Conservation (phyloP, 2,113 vertebrate genomes). For the Lichenostomus cassidix region DNA sequence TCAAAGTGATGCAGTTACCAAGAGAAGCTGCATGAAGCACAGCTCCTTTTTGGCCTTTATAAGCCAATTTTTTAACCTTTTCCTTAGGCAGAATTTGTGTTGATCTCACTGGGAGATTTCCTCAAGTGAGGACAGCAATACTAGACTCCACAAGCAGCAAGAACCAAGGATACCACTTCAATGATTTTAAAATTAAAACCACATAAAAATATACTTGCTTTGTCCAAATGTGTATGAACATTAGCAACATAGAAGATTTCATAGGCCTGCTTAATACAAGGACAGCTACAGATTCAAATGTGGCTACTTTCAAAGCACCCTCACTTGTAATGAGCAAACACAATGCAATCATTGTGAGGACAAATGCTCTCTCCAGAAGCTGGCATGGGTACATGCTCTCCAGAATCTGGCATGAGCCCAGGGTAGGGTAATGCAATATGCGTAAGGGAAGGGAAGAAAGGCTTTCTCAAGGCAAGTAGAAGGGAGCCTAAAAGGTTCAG, state of each 20-base stretch:
- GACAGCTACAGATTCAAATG: neutral
- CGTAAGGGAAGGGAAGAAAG: neutral
- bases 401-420: neutral
- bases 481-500: neutral
- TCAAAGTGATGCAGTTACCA: neutral
- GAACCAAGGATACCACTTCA: constrained; percentile 17
- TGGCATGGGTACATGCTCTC: neutral
- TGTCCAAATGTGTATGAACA: neutral
- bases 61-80: neutral
- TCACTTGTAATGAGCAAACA: neutral
- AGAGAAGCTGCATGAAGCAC: neutral
- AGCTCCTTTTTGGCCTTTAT: neutral
- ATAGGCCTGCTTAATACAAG: neutral
- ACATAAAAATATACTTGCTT: neutral
- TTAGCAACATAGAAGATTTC: neutral
- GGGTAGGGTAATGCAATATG: neutral
- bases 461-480: neutral
- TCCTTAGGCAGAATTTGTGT: constrained; percentile 12
- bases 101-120: constrained; percentile 16
- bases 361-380: neutral
- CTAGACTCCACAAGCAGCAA: neutral
- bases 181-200: constrained; percentile 27
- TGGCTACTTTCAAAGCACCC: neutral
- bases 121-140: neutral
- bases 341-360: constrained; percentile 12